Percentiles rank a stretch among this genome's conserved stretches.
phyloP scores from a whole-genome alignment of 1,140 invertebrate species.

The Lordiphosa mommai region DNA sequence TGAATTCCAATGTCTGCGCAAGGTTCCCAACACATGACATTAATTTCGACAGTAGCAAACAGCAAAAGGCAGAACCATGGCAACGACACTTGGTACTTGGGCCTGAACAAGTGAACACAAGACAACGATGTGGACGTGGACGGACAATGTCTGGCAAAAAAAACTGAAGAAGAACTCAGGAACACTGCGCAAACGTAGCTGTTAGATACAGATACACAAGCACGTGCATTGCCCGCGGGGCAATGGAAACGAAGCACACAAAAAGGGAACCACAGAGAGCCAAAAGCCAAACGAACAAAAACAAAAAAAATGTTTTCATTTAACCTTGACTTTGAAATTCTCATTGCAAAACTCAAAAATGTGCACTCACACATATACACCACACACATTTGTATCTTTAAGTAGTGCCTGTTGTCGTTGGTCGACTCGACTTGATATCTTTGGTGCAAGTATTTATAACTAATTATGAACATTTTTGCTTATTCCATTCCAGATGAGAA shows the following conservation, averaged over 20 bases:
- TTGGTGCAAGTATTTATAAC: not conserved
- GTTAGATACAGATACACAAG: constrained; percentile 49
- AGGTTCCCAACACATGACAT: constrained; percentile 50
- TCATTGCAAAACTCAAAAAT: constrained; percentile 58
- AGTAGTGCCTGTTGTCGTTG: not conserved
- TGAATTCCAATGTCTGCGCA: constrained; percentile 38
- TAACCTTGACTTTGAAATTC: constrained; percentile 75
- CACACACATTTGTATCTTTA: constrained; percentile 8
- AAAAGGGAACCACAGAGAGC: constrained; percentile 13
- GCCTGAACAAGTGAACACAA: constrained; percentile 59
- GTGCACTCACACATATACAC: constrained; percentile 16
- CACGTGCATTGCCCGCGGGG: constrained; percentile 47
- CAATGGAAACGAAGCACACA: constrained; percentile 23
- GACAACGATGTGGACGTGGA: constrained; percentile 21
- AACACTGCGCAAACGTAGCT: constrained; percentile 54
- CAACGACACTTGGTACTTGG: constrained; percentile 51
- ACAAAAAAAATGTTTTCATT: constrained; percentile 38
- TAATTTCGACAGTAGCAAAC: constrained; percentile 13
- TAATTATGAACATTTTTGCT: not conserved
- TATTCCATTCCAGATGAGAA: constrained; percentile 22
- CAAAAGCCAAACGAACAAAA: constrained; percentile 17
- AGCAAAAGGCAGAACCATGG: not conserved
- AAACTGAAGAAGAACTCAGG: constrained; percentile 14
- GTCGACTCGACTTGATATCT: not conserved
- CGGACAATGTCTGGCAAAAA: constrained; percentile 34